Conservation (phyloP, 2,797 vertebrate genomes). For the Catharus ustulatus region DNA sequence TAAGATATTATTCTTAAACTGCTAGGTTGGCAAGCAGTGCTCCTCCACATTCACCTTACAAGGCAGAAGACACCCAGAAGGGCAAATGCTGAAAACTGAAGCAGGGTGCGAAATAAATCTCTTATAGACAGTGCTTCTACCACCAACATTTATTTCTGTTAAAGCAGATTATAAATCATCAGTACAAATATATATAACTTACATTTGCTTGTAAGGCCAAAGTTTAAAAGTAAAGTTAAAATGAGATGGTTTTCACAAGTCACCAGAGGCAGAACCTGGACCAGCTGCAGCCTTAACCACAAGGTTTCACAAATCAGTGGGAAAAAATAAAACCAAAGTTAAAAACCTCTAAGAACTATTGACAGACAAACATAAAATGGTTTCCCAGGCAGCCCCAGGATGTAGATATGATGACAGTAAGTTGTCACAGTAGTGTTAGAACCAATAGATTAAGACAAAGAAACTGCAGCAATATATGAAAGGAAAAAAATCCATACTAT, state of each 20-base stretch:
- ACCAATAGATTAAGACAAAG: constrained; percentile 74
- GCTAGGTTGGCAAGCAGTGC: neutral
- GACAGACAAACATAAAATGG: constrained; percentile 66
- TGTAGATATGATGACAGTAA: constrained; percentile 70
- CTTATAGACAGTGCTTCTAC: constrained; percentile 72
- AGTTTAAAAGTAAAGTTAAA: constrained; percentile 82
- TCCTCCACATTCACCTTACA: neutral
- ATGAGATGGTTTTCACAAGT: constrained; percentile 75
- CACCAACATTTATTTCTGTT: constrained; percentile 87
- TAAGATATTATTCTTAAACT: neutral
- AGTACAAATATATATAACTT: constrained; percentile 86
- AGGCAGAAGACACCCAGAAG: neutral
- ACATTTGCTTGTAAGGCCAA: constrained; percentile 86
- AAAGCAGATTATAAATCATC: constrained; percentile 87
- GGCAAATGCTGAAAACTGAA: neutral
- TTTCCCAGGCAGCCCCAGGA: constrained; percentile 48
- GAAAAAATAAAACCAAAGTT: constrained; percentile 33
- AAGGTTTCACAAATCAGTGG: constrained; percentile 65
- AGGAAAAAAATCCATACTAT: constrained; percentile 69
- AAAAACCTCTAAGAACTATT: constrained; percentile 50
- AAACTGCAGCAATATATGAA: constrained; percentile 74
- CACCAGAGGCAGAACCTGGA: constrained; percentile 69
- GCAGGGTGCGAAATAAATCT: neutral
- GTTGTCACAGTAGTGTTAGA: constrained; percentile 76
- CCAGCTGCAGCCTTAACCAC: constrained; percentile 68